Conservation (phyloP, 37 sponge, comb jelly and placozoan species). For the Axinella damicornis region DNA sequence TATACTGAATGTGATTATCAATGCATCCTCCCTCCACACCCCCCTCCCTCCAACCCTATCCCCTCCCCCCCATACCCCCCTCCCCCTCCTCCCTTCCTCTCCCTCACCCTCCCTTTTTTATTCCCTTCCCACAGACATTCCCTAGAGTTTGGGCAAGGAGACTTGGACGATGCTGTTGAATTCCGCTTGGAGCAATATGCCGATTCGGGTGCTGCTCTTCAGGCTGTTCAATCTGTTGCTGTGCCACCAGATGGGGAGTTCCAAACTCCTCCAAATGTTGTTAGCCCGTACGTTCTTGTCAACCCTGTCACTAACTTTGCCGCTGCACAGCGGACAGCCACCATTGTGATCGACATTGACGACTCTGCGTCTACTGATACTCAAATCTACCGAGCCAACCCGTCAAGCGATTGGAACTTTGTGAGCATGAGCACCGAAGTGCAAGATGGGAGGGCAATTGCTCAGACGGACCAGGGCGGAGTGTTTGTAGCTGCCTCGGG, state of each 20-base stretch:
- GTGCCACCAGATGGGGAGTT: background rate
- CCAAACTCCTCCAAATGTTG: constrained; percentile 3
- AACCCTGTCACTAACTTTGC: background rate
- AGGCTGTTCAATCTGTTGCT: background rate
- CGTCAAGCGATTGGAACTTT: constrained; percentile 27
- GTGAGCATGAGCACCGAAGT: constrained; percentile 35
- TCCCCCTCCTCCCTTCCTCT: background rate
- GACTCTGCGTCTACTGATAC: background rate
- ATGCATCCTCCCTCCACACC: too few species aligned
- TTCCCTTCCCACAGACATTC: background rate
- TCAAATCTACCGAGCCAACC: constrained; percentile 41
- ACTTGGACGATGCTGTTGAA: background rate
- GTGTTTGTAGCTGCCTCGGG: constrained; percentile 70
- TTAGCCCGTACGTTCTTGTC: constrained; percentile 14
- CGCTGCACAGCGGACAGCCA: background rate
- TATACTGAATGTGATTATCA: too few species aligned
- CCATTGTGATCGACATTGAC: constrained; percentile 3
- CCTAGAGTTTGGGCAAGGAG: constrained; percentile 6
- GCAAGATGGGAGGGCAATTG: constrained; percentile 39
- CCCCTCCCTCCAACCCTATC: too few species aligned
- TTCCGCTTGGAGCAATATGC: constrained; percentile 3
- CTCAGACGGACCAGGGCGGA: constrained; percentile 63
- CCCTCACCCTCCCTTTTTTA: background rate
- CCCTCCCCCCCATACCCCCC: too few species aligned
- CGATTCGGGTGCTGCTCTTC: background rate